Conservation (phyloP, 2,888 invertebrate species). For the Leptopilina myrica region DNA sequence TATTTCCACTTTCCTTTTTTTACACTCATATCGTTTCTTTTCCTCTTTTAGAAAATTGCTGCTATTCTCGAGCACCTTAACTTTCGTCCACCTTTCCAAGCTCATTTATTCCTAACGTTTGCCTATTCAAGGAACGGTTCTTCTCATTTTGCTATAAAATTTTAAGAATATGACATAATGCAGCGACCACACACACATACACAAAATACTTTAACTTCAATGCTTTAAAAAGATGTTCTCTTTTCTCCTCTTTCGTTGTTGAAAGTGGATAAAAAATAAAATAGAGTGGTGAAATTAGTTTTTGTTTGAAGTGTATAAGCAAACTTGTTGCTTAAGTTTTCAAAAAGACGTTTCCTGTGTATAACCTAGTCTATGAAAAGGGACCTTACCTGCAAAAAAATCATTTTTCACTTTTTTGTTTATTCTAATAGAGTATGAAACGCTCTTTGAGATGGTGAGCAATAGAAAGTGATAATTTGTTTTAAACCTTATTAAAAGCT, state of each 20-base stretch:
- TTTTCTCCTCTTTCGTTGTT: neutral
- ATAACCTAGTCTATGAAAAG: no score
- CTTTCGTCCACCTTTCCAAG: conserved; percentile 41
- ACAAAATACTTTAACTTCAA: conserved; percentile 4
- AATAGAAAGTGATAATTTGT: no score
- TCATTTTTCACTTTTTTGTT: no score
- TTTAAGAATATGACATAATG: conserved; percentile 13
- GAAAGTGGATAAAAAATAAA: neutral
- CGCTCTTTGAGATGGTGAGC: no score
- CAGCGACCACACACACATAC: neutral
- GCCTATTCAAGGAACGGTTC: conserved; percentile 34
- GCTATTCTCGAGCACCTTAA: conserved; percentile 33
- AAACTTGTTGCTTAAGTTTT: conserved; percentile 28
- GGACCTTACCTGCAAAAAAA: no score
- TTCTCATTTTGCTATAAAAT: conserved; percentile 21
- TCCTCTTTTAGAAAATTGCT: conserved; percentile 37
- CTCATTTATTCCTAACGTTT: conserved; percentile 51
- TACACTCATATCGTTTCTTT: conserved; percentile 39
- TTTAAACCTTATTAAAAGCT: no score
- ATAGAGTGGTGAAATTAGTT: neutral
- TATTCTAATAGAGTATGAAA: no score
- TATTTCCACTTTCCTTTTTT: conserved; percentile 21
- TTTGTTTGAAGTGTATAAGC: neutral
- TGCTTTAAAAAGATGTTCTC: neutral
- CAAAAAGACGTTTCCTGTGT: neutral